Percentiles rank a stretch among this genome's conserved stretches.
These are phyloP conservation scores for Pyrgilauda ruficollis DNA, from an alignment of 2,113 vertebrate species.

Conservation along the genomic window DNA sequence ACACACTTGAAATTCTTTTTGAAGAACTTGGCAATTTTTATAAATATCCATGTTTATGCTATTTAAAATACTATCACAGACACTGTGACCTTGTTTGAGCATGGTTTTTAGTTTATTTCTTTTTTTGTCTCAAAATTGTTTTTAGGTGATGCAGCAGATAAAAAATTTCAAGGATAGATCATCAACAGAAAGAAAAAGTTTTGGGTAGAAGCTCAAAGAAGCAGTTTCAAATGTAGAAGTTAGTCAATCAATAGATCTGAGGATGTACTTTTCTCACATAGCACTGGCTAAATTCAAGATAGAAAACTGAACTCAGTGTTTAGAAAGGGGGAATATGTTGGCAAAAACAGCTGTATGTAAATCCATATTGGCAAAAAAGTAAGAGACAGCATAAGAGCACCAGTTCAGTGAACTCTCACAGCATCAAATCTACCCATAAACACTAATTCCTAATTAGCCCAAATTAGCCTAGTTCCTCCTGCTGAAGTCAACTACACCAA, in stretches of 20 bases:
- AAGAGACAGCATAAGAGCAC: not conserved
- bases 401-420: not conserved
- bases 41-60: not conserved
- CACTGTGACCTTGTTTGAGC: not conserved
- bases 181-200: not conserved
- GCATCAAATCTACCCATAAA: not conserved
- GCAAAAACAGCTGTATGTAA: not conserved
- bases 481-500: not conserved
- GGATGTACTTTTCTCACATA: not conserved
- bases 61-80: not conserved
- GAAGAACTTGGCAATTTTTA: not conserved
- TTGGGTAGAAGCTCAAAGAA: not conserved
- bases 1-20: not conserved
- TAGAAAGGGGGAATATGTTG: not conserved
- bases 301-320: not conserved
- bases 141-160: not conserved
- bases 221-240: not conserved
- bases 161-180: not conserved
- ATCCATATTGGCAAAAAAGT: not conserved
- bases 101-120: not conserved
- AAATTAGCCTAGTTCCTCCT: not conserved
- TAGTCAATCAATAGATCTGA: not conserved
- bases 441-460: not conserved
- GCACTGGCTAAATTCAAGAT: not conserved
- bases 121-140: not conserved